These are phyloP conservation scores for Cataglyphis rosenhaueri DNA, from an alignment of 2,888 invertebrate species.

Conservation along the genomic window DNA sequence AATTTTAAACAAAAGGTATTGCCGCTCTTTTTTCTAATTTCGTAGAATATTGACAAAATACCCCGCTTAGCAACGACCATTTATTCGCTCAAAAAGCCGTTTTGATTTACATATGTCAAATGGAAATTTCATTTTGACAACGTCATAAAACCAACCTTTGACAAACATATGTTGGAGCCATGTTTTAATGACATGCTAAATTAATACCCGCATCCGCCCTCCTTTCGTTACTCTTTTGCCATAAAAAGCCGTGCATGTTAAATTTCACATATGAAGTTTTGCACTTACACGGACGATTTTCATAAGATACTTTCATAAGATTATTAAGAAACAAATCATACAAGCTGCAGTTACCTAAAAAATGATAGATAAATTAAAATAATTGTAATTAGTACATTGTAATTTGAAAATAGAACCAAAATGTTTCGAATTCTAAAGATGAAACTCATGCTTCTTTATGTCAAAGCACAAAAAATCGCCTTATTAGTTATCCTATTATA, in stretches of 20 bases:
- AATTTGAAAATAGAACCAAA: not conserved
- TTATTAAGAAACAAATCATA: slow-evolving; percentile 16
- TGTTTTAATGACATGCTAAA: slow-evolving; percentile 68
- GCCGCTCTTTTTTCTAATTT: slow-evolving; percentile 8
- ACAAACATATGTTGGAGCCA: slow-evolving; percentile 45
- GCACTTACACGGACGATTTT: not conserved
- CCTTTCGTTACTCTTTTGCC: slow-evolving; percentile 19
- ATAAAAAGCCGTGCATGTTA: slow-evolving; percentile 28
- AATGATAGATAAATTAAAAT: not conserved
- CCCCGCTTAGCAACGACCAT: slow-evolving; percentile 2
- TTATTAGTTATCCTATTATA: not conserved
- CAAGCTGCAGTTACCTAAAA: not conserved
- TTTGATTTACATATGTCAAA: slow-evolving; percentile 66
- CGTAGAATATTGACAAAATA: slow-evolving; percentile 35
- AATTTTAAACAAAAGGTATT: slow-evolving; percentile 24
- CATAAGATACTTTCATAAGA: not conserved
- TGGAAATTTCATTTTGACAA: slow-evolving; percentile 71
- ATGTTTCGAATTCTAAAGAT: not conserved
- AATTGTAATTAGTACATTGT: not conserved
- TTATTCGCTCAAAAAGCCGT: slow-evolving; percentile 52
- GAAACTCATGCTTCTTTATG: not conserved
- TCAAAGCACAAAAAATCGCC: not conserved
- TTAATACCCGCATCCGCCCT: slow-evolving; percentile 62
- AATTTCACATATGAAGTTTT: slow-evolving; percentile 31
- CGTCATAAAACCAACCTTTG: slow-evolving; percentile 59